Conservation (phyloP, 1,140 invertebrate genomes). For the Cecropterus lyciades region DNA sequence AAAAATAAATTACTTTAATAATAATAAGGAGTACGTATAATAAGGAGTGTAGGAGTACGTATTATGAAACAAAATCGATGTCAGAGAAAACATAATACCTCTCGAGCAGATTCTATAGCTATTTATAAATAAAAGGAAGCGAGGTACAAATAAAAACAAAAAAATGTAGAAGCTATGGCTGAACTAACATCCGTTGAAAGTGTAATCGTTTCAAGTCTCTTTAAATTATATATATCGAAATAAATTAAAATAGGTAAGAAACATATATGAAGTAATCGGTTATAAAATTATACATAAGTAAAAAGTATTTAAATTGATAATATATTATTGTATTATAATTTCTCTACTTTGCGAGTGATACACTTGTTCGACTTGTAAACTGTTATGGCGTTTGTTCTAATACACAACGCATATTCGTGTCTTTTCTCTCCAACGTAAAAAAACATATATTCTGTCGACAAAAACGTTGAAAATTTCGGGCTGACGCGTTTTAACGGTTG, state of each 20-base stretch:
- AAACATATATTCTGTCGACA: slow-evolving; percentile 16
- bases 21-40: no score
- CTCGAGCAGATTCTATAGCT: slow-evolving; percentile 26
- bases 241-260: neutral
- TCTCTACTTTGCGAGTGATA: slow-evolving; percentile 40
- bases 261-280: slow-evolving; percentile 4
- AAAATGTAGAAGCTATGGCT: slow-evolving; percentile 27
- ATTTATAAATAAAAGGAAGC: slow-evolving; percentile 35
- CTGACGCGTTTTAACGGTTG: slow-evolving; percentile 2
- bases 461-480: slow-evolving; percentile 10
- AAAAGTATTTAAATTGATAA: neutral
- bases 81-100: slow-evolving; percentile 14
- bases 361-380: slow-evolving; percentile 67
- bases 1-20: no score
- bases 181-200: slow-evolving; percentile 57
- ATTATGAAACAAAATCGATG: slow-evolving; percentile 14
- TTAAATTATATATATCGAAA: slow-evolving; percentile 28
- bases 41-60: no score
- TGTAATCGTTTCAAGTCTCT: slow-evolving; percentile 51
- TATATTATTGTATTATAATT: neutral
- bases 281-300: neutral
- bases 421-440: slow-evolving; percentile 49
- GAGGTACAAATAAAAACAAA: slow-evolving; percentile 37
- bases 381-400: slow-evolving; percentile 82
- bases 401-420: slow-evolving; percentile 80